Evolutionary conservation across 1,140 invertebrate species (phyloP).

Genomic region (Drosophila pallidifrons): DNA sequence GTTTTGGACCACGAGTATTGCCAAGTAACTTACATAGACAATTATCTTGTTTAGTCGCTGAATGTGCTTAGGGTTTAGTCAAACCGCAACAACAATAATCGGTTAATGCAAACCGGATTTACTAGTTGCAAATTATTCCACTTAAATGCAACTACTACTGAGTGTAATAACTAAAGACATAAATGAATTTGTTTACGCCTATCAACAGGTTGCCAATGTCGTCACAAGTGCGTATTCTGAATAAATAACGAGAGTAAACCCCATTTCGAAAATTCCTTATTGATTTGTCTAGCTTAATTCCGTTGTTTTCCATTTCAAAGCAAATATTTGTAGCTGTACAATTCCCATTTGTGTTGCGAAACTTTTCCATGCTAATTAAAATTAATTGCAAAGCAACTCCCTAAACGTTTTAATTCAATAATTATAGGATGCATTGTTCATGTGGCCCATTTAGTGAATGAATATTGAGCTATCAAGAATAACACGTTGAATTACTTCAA

Average conservation of each 20-base stretch:
- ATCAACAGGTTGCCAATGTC: constrained; percentile 13
- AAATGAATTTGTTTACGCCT: constrained; percentile 15
- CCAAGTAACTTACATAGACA: constrained; percentile 9
- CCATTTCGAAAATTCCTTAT: constrained; percentile 23
- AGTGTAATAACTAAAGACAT: background rate
- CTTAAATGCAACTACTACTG: constrained; percentile 20
- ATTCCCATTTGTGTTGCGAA: background rate
- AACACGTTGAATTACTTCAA: background rate
- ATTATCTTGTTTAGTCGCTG: constrained; percentile 33
- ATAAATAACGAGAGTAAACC: constrained; percentile 18
- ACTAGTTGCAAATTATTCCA: constrained; percentile 16
- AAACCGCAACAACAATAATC: constrained; percentile 13
- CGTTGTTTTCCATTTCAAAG: constrained; percentile 15
- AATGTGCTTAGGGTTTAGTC: constrained; percentile 25
- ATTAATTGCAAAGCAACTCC: constrained; percentile 2
- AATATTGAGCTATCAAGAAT: background rate
- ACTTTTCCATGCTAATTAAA: constrained; percentile 22
- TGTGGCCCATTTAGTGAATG: background rate
- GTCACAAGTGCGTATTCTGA: constrained; percentile 10
- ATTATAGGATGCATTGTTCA: background rate
- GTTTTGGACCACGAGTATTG: constrained; percentile 5
- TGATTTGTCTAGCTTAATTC: constrained; percentile 14
- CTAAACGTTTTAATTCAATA: background rate
- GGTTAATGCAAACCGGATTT: constrained; percentile 40
- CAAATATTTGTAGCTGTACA: background rate